Percentiles rank a stretch among this genome's conserved stretches.
Evolutionary conservation across 2,797 vertebrate genomes (phyloP).

Genomic region (Coracias cyanogaster): DNA sequence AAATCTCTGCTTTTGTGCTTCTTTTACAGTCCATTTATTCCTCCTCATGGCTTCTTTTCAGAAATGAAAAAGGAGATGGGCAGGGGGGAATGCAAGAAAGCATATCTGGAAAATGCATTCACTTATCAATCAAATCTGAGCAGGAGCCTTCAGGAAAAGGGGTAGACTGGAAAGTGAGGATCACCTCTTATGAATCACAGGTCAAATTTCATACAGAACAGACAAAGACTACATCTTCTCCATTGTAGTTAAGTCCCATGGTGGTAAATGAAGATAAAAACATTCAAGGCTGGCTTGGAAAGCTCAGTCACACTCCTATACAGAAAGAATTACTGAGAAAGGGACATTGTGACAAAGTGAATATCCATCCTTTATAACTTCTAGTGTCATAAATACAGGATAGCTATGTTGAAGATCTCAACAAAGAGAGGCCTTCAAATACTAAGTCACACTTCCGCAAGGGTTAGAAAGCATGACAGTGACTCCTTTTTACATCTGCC

Average conservation of each 20-base stretch:
- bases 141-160: neutral
- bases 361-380: neutral
- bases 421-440: neutral
- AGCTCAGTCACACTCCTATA: neutral
- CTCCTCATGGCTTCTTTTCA: neutral
- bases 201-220: neutral
- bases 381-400: neutral
- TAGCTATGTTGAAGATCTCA: neutral
- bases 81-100: neutral
- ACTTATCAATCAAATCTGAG: neutral
- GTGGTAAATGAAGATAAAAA: neutral
- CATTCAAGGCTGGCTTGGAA: neutral
- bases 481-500: neutral
- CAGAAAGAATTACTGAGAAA: neutral
- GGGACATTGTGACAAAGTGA: neutral
- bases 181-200: neutral
- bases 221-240: neutral
- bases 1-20: neutral
- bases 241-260: neutral
- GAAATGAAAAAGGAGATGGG: neutral
- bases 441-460: neutral
- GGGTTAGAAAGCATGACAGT: neutral
- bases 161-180: neutral
- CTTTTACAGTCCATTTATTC: conserved; percentile 16
- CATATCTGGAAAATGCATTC: conserved; percentile 21